Evolutionary conservation across 1,140 invertebrate species (phyloP).

Genomic region (Trichoplusia ni): DNA sequence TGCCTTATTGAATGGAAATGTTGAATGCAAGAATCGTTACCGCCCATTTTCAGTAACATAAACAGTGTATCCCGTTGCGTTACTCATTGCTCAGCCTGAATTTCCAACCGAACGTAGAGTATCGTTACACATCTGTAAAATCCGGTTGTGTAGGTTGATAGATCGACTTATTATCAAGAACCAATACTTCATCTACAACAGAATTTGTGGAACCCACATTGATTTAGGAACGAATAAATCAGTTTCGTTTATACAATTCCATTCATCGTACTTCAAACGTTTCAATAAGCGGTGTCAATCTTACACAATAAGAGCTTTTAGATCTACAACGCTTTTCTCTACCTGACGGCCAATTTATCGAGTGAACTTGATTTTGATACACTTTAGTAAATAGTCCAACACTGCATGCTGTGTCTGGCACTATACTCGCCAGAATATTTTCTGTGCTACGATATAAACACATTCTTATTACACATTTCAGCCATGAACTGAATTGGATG

Average conservation of each 20-base stretch:
- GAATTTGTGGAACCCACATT: conserved; percentile 19
- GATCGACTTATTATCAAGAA: conserved; percentile 19
- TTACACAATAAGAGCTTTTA: neutral
- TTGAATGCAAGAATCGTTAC: too few species aligned
- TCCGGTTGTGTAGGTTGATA: conserved; percentile 19
- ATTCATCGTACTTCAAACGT: conserved; percentile 22
- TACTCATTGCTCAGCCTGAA: too few species aligned
- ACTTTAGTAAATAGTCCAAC: conserved; percentile 6
- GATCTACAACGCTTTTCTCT: neutral
- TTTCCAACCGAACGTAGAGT: neutral
- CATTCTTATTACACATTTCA: neutral
- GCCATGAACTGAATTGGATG: conserved; percentile 1
- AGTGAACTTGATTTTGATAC: conserved; percentile 11
- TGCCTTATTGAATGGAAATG: too few species aligned
- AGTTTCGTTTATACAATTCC: conserved; percentile 26
- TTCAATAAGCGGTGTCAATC: neutral
- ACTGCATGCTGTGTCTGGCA: conserved; percentile 12
- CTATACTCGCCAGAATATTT: conserved; percentile 2
- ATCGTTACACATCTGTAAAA: conserved; percentile 22
- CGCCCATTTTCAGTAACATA: too few species aligned
- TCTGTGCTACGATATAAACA: conserved; percentile 21
- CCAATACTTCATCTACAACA: neutral
- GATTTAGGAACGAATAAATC: conserved; percentile 26
- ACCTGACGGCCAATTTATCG: neutral
- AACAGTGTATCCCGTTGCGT: too few species aligned